Evolutionary conservation across 2,797 vertebrate genomes (phyloP), one percentile per base, ranked within the genome.

Genomic region (Pampus argenteus): DNA sequence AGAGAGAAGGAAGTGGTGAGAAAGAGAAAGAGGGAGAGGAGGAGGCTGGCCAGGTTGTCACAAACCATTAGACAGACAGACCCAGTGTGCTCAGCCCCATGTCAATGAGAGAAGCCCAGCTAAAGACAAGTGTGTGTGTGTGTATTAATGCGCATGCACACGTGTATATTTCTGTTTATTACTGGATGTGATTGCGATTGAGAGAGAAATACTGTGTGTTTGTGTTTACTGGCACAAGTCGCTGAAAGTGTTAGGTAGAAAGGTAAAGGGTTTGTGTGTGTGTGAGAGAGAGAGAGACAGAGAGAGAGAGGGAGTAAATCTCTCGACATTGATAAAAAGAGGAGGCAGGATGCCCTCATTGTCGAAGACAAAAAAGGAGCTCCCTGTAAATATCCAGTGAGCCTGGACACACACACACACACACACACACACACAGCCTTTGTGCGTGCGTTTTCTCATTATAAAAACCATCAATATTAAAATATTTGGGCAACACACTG

Each of bases 61-160:
- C 86, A 92, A 93, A 84, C 81, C 80, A 91, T 93, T 94, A 94
- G 88, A 85, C 84, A 81, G 91, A 93, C 74, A 66, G 86, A 84
- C 78, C 75, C 67, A 70, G 87, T 77, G 86, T 83, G 80, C 89
- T 88, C 78, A 78, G 75, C 73, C 85, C 89, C 90, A 93, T 90
- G 87, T 89, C 90, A 92, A 92, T 89, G 85, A 89, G 88, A 82
- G 79, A 84, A 74, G 65, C 73, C 66, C 18, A n/a, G 71, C 59
- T 36, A 66, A 82, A 80, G 62, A 76, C 40, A 48, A 63, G 48
- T 4, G 26, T 42, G 47, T 50, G 74, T 62, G 60, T 66, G 73
- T 59, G 29, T 66, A 47, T 57, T 17, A 64, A 49, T n/a, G 28
- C 38, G 47, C 38, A 52, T 47, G 48, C 9, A 6, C 62, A 52